phyloP scores from a whole-genome alignment of 2,888 invertebrate genomes.

The Melipona bicolor region DNA sequence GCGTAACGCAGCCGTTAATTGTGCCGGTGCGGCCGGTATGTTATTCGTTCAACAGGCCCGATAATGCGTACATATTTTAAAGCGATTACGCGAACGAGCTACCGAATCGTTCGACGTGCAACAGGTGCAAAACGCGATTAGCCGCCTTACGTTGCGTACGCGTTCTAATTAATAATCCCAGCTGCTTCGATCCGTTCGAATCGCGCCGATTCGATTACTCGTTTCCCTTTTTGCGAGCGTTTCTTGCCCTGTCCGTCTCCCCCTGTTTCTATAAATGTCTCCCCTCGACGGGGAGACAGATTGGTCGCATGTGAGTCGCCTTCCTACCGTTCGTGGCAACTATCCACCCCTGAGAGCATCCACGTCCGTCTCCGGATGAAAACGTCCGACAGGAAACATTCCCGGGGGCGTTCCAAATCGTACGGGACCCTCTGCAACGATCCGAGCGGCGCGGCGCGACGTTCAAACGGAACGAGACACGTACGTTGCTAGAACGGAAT shows the following conservation, averaged over 20 bases:
- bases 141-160: neutral
- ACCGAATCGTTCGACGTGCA: slow-evolving; percentile 26
- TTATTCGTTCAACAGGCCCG: neutral
- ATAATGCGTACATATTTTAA: slow-evolving; percentile 7
- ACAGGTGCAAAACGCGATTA: slow-evolving; percentile 31
- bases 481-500: slow-evolving; percentile 19
- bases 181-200: neutral
- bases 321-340: slow-evolving; percentile 40
- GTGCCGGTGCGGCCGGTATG: neutral
- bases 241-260: slow-evolving; percentile 2
- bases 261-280: slow-evolving; percentile 52
- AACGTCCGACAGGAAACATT: slow-evolving; percentile 69
- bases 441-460: slow-evolving; percentile 11
- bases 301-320: slow-evolving; percentile 66
- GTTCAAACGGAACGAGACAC: slow-evolving; percentile 25
- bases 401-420: slow-evolving; percentile 32
- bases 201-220: neutral
- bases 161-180: slow-evolving; percentile 21
- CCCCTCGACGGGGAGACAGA: slow-evolving; percentile 58
- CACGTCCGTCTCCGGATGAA: slow-evolving; percentile 36
- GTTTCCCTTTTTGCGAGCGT: slow-evolving; percentile 13
- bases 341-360: slow-evolving; percentile 37
- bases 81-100: slow-evolving; percentile 9
- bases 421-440: slow-evolving; percentile 28
- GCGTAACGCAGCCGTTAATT: slow-evolving; percentile 8